Percentiles rank a stretch among this genome's conserved stretches.
Evolutionary conservation across 30 jellyfish, hydroid and myxozoan genomes (phyloP).

Genomic region (Mastigias papua): DNA sequence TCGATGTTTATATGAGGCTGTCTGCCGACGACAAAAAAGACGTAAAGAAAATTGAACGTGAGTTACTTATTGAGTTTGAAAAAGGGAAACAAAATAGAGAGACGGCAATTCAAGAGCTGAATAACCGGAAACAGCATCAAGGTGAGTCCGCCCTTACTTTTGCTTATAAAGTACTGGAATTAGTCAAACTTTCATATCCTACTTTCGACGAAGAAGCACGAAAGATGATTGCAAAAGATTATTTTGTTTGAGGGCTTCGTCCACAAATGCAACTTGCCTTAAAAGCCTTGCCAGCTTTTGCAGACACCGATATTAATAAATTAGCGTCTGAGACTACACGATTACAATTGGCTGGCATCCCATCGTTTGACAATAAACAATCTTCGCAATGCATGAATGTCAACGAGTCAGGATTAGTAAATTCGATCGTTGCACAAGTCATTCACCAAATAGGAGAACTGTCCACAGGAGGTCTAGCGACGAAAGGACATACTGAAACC

Average conservation of each 20-base stretch:
- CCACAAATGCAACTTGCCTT: slow-evolving; percentile 36
- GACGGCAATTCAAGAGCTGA: slow-evolving; percentile 37
- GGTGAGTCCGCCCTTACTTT: slow-evolving; percentile 39
- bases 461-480: slow-evolving; percentile 13
- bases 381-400: slow-evolving; percentile 2
- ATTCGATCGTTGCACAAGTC: slow-evolving; percentile 8
- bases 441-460: background rate
- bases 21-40: slow-evolving; percentile 18
- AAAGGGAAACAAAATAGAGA: slow-evolving; percentile 53
- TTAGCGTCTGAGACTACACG: slow-evolving; percentile 14
- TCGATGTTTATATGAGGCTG: slow-evolving; percentile 38
- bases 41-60: background rate
- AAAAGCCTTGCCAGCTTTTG: slow-evolving; percentile 7
- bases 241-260: slow-evolving; percentile 23
- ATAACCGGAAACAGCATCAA: slow-evolving; percentile 17
- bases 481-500: background rate
- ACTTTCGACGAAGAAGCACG: slow-evolving; percentile 11
- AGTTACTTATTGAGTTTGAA: slow-evolving; percentile 21
- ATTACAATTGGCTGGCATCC: slow-evolving; percentile 17
- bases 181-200: slow-evolving; percentile 23
- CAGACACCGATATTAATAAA: background rate
- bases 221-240: slow-evolving; percentile 33
- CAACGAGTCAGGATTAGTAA: slow-evolving; percentile 15
- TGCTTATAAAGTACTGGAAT: slow-evolving; percentile 8
- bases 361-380: slow-evolving; percentile 10